Evolutionary conservation across 2,888 invertebrate species (phyloP).

Genomic region (Neuroscelio doddi): DNA sequence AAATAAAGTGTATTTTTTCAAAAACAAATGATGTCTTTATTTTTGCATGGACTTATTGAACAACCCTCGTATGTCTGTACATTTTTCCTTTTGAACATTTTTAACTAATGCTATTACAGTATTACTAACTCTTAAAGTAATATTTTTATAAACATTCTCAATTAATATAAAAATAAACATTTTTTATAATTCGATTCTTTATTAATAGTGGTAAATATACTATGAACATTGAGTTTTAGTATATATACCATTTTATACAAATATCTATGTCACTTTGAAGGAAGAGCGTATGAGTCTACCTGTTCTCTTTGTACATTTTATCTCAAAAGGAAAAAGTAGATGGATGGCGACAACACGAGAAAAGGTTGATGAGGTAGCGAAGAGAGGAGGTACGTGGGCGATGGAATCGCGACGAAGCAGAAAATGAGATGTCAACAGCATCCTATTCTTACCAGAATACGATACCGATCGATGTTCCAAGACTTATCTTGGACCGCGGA

Average conservation of each 20-base stretch:
- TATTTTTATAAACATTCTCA: too few relatives aligned
- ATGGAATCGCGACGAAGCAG: constrained; percentile 12
- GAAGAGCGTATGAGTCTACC: not conserved
- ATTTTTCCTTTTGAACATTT: too few relatives aligned
- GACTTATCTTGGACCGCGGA: constrained; percentile 5
- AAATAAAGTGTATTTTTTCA: too few relatives aligned
- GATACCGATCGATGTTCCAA: constrained; percentile 17
- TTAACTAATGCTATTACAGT: too few relatives aligned
- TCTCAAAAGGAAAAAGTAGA: constrained; percentile 1
- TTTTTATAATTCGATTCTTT: too few relatives aligned
- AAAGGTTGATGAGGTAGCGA: constrained; percentile 11
- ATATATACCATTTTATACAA: constrained; percentile 7
- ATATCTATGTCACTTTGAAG: not conserved
- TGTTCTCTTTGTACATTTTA: constrained; percentile 7
- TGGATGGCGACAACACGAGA: constrained; percentile 4
- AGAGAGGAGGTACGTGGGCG: not conserved
- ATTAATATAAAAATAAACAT: too few relatives aligned
- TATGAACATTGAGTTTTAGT: too few relatives aligned
- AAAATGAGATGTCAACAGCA: constrained; percentile 21
- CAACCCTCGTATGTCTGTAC: too few relatives aligned
- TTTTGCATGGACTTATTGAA: too few relatives aligned
- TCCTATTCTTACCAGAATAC: constrained; percentile 11
- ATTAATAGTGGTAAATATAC: too few relatives aligned
- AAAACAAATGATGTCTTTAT: too few relatives aligned
- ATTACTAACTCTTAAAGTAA: too few relatives aligned